phyloP scores from a whole-genome alignment of 2,888 invertebrate species.

The Subacronicta megacephala region DNA sequence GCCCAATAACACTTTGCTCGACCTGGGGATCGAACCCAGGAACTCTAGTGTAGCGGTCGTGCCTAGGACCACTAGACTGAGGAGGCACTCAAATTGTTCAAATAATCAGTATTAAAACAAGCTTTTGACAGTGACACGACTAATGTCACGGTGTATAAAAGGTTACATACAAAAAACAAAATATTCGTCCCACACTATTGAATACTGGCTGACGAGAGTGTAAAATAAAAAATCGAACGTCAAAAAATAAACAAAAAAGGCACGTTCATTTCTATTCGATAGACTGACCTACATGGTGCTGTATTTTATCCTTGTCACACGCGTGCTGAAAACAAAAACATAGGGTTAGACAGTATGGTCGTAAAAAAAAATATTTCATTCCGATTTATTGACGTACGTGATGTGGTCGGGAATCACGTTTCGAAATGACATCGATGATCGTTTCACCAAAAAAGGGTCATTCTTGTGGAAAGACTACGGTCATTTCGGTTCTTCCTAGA shows the following conservation, averaged over 20 bases:
- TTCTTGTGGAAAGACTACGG: constrained; percentile 9
- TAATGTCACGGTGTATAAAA: too few species aligned
- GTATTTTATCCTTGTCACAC: constrained; percentile 1
- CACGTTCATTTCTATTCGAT: constrained; percentile 1
- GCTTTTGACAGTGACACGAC: too few species aligned
- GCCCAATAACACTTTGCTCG: too few species aligned
- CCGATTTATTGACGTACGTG: constrained; percentile 53
- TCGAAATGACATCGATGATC: constrained; percentile 23
- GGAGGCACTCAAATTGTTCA: too few species aligned
- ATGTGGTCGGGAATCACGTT: constrained; percentile 42
- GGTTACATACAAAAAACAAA: too few species aligned
- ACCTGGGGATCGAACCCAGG: too few species aligned
- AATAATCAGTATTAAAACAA: too few species aligned
- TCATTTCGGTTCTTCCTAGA: constrained; percentile 3
- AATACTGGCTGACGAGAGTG: constrained; percentile 17
- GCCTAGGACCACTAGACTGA: too few species aligned
- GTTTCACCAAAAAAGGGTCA: constrained; percentile 15
- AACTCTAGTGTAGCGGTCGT: too few species aligned
- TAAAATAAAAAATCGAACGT: constrained; percentile 24
- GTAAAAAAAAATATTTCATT: constrained; percentile 32
- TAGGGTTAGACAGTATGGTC: not conserved
- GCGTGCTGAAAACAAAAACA: constrained; percentile 38
- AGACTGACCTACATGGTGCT: constrained; percentile 16
- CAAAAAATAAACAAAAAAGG: constrained; percentile 4
- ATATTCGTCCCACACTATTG: not conserved